These are phyloP conservation scores for Amiota mariae DNA, from an alignment of 2,888 invertebrate species.

Conservation along the genomic window DNA sequence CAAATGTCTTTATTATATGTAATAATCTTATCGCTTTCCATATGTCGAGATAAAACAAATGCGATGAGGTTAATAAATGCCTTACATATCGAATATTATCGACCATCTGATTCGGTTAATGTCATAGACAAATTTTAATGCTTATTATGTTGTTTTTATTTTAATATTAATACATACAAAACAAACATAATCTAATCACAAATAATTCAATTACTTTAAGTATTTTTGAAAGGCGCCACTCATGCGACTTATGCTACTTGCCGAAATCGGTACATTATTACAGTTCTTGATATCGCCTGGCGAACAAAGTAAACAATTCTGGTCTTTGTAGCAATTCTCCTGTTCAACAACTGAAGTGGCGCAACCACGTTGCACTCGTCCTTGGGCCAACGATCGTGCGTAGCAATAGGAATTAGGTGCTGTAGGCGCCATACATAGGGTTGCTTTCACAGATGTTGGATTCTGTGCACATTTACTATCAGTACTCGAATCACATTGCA, in stretches of 20 bases:
- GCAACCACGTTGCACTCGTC: slow-evolving; percentile 61
- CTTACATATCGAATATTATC: no score
- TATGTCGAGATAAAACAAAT: no score
- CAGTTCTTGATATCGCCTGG: slow-evolving; percentile 64
- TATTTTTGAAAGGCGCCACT: no score
- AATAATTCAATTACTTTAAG: no score
- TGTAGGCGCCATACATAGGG: slow-evolving; percentile 61
- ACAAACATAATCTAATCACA: no score
- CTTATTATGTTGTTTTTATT: no score
- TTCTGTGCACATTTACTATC: slow-evolving; percentile 58
- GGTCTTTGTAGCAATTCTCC: slow-evolving; percentile 53
- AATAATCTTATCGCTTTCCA: no score
- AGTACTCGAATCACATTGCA: slow-evolving; percentile 65
- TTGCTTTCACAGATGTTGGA: slow-evolving; percentile 47
- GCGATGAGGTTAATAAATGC: no score
- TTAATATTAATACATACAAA: no score
- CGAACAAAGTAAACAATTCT: slow-evolving; percentile 62
- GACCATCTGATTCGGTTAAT: no score
- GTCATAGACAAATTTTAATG: no score
- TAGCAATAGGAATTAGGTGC: slow-evolving; percentile 68
- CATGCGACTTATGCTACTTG: not conserved
- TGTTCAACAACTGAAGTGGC: slow-evolving; percentile 54
- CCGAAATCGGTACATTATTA: slow-evolving; percentile 46
- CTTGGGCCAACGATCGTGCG: slow-evolving; percentile 50
- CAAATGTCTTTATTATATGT: no score